These are phyloP conservation scores for Periplaneta americana DNA, from an alignment of 1,140 invertebrate genomes.

Conservation along the genomic window DNA sequence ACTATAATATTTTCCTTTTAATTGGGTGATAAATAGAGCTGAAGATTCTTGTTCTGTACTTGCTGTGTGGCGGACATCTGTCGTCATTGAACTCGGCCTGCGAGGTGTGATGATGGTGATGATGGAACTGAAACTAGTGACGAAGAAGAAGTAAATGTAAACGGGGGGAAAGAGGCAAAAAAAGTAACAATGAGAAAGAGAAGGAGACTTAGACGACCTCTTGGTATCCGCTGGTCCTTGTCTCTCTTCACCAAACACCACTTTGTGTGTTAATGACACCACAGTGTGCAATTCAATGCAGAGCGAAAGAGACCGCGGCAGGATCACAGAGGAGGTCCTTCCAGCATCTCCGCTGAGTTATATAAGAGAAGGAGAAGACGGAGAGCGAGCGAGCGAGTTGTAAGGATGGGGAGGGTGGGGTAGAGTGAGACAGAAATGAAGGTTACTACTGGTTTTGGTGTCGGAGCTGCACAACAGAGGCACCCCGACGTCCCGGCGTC, in stretches of 20 bases:
- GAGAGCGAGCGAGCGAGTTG: neutral
- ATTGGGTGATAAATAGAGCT: too few relatives aligned
- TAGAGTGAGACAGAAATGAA: neutral
- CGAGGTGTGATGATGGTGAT: neutral
- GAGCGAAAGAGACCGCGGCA: neutral
- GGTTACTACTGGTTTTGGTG: neutral
- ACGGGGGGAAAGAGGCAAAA: neutral
- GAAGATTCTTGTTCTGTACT: too few relatives aligned
- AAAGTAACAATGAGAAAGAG: neutral
- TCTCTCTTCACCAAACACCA: conserved; percentile 7
- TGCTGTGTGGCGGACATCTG: neutral
- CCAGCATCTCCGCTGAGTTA: neutral
- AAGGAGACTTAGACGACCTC: neutral
- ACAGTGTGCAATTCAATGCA: conserved; percentile 1
- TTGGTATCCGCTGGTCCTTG: neutral
- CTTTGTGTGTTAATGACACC: conserved; percentile 9
- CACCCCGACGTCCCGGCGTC: conserved; percentile 5
- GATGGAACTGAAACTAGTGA: neutral
- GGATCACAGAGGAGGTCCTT: neutral
- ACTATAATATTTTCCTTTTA: too few relatives aligned
- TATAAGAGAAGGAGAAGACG: neutral
- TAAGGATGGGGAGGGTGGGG: neutral
- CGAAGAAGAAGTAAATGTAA: neutral
- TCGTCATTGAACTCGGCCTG: neutral
- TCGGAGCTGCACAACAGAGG: neutral